Evolutionary conservation across 2,113 vertebrate species (phyloP).

Genomic region (Conger conger): DNA sequence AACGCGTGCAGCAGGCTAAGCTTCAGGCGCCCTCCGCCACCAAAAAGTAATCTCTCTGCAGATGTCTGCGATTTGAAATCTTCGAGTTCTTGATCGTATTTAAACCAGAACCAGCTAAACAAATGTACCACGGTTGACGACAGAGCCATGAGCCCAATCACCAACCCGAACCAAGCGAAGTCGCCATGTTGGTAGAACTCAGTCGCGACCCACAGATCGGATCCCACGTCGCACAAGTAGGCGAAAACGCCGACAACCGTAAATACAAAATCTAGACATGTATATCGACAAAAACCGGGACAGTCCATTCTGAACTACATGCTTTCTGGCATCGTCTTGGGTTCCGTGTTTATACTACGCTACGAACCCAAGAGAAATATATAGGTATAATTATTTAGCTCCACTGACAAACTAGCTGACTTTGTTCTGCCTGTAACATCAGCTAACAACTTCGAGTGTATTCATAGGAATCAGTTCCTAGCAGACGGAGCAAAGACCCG

Average conservation of each 20-base stretch:
- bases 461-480: background rate
- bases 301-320: slow-evolving; percentile 49
- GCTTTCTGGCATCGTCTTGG: background rate
- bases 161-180: slow-evolving; percentile 39
- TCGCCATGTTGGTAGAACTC: slow-evolving; percentile 72
- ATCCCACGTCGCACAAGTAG: slow-evolving; percentile 74
- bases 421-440: background rate
- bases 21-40: background rate
- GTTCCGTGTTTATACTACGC: background rate
- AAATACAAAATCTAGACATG: slow-evolving; percentile 71
- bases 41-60: background rate
- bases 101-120: slow-evolving; percentile 66
- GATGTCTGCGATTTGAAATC: slow-evolving; percentile 17
- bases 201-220: slow-evolving; percentile 70
- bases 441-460: background rate
- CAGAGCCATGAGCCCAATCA: slow-evolving; percentile 53
- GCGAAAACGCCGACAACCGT: slow-evolving; percentile 68
- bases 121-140: slow-evolving; percentile 54
- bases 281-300: slow-evolving; percentile 51
- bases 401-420: background rate
- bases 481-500: background rate
- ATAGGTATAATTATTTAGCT: too few species aligned
- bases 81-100: background rate
- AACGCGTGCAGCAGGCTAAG: slow-evolving; percentile 42
- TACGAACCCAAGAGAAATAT: too few species aligned